These are phyloP conservation scores for Romanogobio albipinnatus DNA, from an alignment of 2,113 vertebrate genomes.

Conservation along the genomic window DNA sequence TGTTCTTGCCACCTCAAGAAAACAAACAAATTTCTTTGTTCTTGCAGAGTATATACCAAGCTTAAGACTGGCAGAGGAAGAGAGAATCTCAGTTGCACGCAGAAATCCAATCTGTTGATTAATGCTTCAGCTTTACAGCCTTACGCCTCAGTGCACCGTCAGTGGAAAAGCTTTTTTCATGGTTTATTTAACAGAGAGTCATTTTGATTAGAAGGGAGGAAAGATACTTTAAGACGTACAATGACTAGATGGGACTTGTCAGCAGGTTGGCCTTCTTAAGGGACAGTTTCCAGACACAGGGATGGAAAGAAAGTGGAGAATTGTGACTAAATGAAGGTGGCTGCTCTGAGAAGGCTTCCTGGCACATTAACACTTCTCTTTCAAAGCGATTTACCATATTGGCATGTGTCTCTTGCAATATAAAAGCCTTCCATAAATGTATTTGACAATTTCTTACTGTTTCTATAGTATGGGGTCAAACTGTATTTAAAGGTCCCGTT, in stretches of 20 bases:
- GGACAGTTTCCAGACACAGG: slow-evolving; percentile 72
- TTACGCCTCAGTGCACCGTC: slow-evolving; percentile 89
- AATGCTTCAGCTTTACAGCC: slow-evolving; percentile 80
- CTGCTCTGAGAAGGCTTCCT: not conserved
- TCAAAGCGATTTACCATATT: not conserved
- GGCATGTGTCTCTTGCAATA: slow-evolving; percentile 7
- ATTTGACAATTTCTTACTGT: not conserved
- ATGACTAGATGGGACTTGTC: slow-evolving; percentile 88
- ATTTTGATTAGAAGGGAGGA: slow-evolving; percentile 93
- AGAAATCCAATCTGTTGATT: slow-evolving; percentile 88
- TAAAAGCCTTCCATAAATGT: slow-evolving; percentile 5
- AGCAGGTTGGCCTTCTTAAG: slow-evolving; percentile 79
- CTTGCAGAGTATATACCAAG: too few relatives aligned
- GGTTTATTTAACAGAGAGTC: slow-evolving; percentile 98
- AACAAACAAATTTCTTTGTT: too few relatives aligned
- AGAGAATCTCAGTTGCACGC: slow-evolving; percentile 70
- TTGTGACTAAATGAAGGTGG: slow-evolving; percentile 21
- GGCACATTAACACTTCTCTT: slow-evolving; percentile 48
- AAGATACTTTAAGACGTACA: slow-evolving; percentile 92
- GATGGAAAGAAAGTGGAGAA: slow-evolving; percentile 42
- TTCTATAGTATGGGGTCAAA: not conserved
- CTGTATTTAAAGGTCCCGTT: too few relatives aligned
- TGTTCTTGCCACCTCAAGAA: too few relatives aligned
- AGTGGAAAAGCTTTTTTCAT: slow-evolving; percentile 96
- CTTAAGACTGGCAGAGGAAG: slow-evolving; percentile 68